Conservation (phyloP, 2,888 invertebrate species). For the Drosophila kanekoi region DNA sequence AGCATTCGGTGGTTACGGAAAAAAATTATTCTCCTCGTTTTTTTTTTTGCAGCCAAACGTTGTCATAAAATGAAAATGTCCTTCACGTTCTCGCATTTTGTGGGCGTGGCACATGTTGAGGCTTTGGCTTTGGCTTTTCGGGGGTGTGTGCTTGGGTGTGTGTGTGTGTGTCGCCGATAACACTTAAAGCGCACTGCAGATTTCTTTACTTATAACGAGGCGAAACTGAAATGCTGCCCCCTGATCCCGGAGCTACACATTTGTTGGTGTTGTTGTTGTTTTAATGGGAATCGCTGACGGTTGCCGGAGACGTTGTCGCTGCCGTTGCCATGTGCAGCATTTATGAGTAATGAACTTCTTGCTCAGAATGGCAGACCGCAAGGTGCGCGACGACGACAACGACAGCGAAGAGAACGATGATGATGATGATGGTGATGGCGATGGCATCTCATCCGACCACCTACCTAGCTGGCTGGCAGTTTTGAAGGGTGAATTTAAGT, state of each 20-base stretch:
- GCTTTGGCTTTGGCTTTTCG: constrained; percentile 21
- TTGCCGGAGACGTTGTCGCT: constrained; percentile 34
- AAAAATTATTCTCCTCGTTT: constrained; percentile 16
- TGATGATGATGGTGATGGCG: constrained; percentile 41
- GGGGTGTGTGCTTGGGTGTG: constrained; percentile 53
- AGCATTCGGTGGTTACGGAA: constrained; percentile 77
- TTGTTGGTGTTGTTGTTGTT: constrained; percentile 68
- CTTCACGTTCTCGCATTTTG: constrained; percentile 73
- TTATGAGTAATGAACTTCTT: constrained; percentile 83
- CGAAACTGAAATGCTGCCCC: constrained; percentile 40
- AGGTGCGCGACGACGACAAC: constrained; percentile 65
- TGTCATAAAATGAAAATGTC: constrained; percentile 81
- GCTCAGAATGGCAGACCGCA: constrained; percentile 77
- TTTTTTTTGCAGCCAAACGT: constrained; percentile 55
- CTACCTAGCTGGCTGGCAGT: constrained; percentile 40
- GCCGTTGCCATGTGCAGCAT: constrained; percentile 75
- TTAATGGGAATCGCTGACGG: constrained; percentile 68
- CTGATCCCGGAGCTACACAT: constrained; percentile 1
- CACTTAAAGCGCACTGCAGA: constrained; percentile 81
- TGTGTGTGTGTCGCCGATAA: constrained; percentile 79
- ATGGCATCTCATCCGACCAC: constrained; percentile 55
- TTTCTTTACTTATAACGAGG: constrained; percentile 79
- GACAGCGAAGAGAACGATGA: constrained; percentile 11
- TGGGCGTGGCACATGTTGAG: constrained; percentile 46
- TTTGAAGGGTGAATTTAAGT: constrained; percentile 62